Conservation (phyloP, 2,113 vertebrate genomes). For the Echinops telfairi region DNA sequence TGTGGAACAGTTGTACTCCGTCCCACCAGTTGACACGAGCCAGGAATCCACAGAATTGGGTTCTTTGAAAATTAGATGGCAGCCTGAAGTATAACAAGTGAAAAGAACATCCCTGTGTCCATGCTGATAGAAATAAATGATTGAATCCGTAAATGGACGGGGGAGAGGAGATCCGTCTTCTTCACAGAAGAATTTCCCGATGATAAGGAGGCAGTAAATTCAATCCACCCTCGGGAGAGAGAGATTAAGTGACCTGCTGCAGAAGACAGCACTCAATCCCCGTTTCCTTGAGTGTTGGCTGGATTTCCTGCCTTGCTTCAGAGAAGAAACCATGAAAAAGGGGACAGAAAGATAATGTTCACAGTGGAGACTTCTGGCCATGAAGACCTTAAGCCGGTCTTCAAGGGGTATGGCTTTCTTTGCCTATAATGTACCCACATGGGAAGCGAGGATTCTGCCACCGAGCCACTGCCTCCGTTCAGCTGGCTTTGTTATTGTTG, state of each 20-base stretch:
- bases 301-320: neutral
- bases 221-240: neutral
- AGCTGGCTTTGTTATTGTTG: neutral
- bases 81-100: neutral
- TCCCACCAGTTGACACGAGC: neutral
- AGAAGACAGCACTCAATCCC: neutral
- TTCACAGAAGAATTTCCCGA: constrained; percentile 23
- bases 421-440: neutral
- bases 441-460: neutral
- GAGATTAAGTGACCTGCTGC: neutral
- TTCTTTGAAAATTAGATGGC: neutral
- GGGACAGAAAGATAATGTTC: too few relatives aligned
- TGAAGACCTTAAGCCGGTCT: too few relatives aligned
- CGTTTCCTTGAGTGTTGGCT: neutral
- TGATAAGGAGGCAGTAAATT: constrained; percentile 6
- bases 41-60: neutral
- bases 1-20: neutral
- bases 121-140: neutral
- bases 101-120: neutral
- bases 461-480: neutral
- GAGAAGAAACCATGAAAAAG: accelerated
- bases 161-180: constrained; percentile 16
- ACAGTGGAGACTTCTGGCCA: neutral
- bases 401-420: too few relatives aligned
- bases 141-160: neutral